Evolutionary conservation across 2,888 invertebrate species (phyloP).

Genomic region (Hirtodrosophila trivittata): DNA sequence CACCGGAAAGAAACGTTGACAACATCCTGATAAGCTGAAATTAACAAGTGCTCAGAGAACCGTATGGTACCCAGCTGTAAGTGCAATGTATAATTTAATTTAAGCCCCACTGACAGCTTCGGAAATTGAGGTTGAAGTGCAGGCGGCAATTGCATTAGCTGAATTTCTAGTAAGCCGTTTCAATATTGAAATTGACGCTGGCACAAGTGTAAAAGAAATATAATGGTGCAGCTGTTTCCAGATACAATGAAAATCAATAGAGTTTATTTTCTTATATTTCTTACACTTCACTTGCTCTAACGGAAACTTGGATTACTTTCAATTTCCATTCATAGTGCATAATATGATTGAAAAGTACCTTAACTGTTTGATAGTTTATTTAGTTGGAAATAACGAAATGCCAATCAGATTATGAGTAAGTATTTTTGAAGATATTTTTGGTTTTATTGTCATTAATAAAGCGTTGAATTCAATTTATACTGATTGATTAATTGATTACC

Average conservation of each 20-base stretch:
- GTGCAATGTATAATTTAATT: conserved; percentile 58
- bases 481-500: conserved; percentile 65
- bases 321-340: too few relatives aligned
- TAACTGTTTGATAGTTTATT: background rate
- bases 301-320: too few relatives aligned
- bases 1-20: conserved; percentile 56
- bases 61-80: conserved; percentile 17
- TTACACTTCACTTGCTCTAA: too few relatives aligned
- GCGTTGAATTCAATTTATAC: conserved; percentile 48
- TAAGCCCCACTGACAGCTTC: conserved; percentile 28
- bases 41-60: conserved; percentile 51
- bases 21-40: conserved; percentile 68
- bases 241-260: conserved; percentile 18
- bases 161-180: conserved; percentile 27
- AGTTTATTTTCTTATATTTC: background rate
- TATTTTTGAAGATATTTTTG: conserved; percentile 3
- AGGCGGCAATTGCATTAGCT: conserved; percentile 44
- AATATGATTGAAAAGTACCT: background rate
- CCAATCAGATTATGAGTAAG: conserved; percentile 26
- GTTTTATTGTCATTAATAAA: conserved; percentile 31
- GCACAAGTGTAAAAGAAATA: conserved; percentile 20
- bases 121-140: conserved; percentile 69
- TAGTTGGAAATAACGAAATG: conserved; percentile 9
- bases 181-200: conserved; percentile 26
- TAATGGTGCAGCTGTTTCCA: background rate